Evolutionary conservation across 2,888 invertebrate genomes (phyloP), one percentile per base, ranked within the genome.

Genomic region (Pristionchus japonicus): DNA sequence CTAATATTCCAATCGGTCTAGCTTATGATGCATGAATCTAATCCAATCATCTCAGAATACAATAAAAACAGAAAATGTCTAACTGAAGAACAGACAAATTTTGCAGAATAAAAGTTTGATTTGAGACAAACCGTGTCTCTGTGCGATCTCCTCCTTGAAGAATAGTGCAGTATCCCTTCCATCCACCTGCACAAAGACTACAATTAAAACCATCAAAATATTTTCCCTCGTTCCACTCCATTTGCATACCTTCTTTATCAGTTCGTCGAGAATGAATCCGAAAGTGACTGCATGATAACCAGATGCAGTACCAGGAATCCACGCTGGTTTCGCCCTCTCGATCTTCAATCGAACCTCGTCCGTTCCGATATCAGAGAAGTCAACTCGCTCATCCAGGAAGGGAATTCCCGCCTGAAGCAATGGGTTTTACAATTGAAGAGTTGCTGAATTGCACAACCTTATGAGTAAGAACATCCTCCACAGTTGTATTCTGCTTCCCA

Each of bases 261-360:
- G 31, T 23, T 91, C 92, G 88, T 92, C 92, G 7, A 91, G 61
- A 77, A 92, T 89, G 67, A 94, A 92, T 7, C 95, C 95, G 87
- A 93, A 94, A 1, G 95, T 95, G 11, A 95, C 90, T 3, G 93
- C 94, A 91, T 95, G 95, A 90, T 95, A 95, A 9, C 94, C 91
- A 34, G 90, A 87, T n/a, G 89, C 90, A 13, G 89, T 88, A 40
- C 95, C 95, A 0, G 94, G 93, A 34, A 85, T 84, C 95, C 95
- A 95, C 17, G 91, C 90, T 15, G 95, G 95, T 84, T 91, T 91
- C 15, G 94, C 94, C 20, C 91, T 90, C 49, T 94, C 95, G 3
- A 94, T 89, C 67, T 95, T 90, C 17, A 90, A 77, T 34, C 93
- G 91, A 40, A 95, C 90, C 1, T 90, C 89, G 6, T 93, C 93